A percentile compares a stretch with the other conserved stretches of the same genome.
These are phyloP conservation scores for Linhomoeus sp. DNA, from an alignment of 2,888 invertebrate species.

Conservation along the genomic window DNA sequence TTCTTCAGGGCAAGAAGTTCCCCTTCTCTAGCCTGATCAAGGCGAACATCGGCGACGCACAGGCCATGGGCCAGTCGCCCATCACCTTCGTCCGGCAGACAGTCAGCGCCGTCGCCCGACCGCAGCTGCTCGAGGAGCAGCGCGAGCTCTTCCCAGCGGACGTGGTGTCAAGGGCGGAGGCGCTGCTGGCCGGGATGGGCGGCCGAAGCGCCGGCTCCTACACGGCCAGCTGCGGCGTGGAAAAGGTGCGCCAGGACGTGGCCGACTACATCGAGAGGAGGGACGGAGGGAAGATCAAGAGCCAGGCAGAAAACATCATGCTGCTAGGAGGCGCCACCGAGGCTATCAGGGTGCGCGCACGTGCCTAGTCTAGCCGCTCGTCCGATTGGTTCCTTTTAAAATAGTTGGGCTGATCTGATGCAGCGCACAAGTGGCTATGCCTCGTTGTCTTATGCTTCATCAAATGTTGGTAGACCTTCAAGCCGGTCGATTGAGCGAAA, in stretches of 20 bases:
- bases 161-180: too few relatives aligned
- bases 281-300: conserved; percentile 50
- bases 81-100: conserved; percentile 82
- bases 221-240: conserved; percentile 70
- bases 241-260: conserved; percentile 62
- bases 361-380: too few relatives aligned
- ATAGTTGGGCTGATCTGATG: too few relatives aligned
- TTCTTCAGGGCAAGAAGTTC: conserved; percentile 41
- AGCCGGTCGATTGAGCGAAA: too few relatives aligned
- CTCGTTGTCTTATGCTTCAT: too few relatives aligned
- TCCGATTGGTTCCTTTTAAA: too few relatives aligned
- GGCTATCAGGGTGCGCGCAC: conserved; percentile 55
- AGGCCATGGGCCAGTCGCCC: conserved; percentile 61
- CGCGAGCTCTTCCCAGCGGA: too few relatives aligned
- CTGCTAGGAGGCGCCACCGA: conserved; percentile 75
- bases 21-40: conserved; percentile 75
- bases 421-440: too few relatives aligned
- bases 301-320: conserved; percentile 52
- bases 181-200: too few relatives aligned
- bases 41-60: conserved; percentile 95
- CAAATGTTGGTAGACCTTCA: too few relatives aligned
- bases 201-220: conserved; percentile 47
- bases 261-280: conserved; percentile 57
- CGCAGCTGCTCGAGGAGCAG: too few relatives aligned
- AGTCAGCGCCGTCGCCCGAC: too few relatives aligned